Evolutionary conservation across 2,797 vertebrate genomes (phyloP).

Genomic region (Cossypha dichroa): DNA sequence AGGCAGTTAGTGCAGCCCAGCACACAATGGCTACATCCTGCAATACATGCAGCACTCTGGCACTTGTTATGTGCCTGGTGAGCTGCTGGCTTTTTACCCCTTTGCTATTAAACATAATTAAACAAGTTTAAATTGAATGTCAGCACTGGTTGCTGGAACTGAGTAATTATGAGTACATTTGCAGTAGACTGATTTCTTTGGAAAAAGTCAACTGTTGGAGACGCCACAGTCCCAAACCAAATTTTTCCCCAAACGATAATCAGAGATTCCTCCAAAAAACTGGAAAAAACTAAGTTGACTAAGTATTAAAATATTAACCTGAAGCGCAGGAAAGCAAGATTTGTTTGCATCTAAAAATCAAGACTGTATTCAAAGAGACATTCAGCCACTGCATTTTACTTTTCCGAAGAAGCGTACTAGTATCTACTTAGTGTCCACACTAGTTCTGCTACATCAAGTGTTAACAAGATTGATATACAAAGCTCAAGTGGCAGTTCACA

Average conservation of each 20-base stretch:
- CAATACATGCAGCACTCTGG: background rate
- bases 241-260: background rate
- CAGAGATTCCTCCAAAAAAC: background rate
- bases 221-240: accelerated
- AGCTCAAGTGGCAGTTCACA: background rate
- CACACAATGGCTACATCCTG: accelerated
- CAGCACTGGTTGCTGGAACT: background rate
- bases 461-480: background rate
- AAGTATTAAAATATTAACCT: background rate
- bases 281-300: background rate
- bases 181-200: background rate
- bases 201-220: background rate
- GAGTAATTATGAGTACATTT: background rate
- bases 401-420: background rate
- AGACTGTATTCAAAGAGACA: background rate
- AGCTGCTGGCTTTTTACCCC: background rate
- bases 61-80: accelerated
- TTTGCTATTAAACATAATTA: background rate
- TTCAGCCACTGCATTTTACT: background rate
- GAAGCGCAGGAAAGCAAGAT: background rate
- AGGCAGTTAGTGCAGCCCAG: background rate
- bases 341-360: background rate
- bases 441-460: background rate
- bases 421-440: background rate
- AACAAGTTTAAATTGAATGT: background rate